Evolutionary conservation across 2,797 vertebrate genomes (phyloP), one percentile per base, ranked within the genome.

Genomic region (Heteromormyrus szaboi): DNA sequence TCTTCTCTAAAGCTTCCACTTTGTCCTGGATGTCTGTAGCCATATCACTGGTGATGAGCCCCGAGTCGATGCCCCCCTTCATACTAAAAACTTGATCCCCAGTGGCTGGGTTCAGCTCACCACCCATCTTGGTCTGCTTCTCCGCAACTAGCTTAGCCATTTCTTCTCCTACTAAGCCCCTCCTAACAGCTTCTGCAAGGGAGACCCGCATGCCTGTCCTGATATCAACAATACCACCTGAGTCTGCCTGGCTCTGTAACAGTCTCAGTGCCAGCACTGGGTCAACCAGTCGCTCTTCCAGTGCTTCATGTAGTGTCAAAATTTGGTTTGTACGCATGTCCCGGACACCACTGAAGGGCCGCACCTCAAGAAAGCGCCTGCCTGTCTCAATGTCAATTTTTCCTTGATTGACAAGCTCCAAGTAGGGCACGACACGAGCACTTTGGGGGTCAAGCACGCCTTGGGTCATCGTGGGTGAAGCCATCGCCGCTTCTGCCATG

Each of bases 381-480:
- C 99, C 98, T 17, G 97, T 97, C 41, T 97, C 95, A 14, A 98
- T 90, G 89, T 99, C 98, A 79, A 99, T 97, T 90, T 94, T 98
- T 46, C 97, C 97, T 92, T 97, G 97, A 90, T 96, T 97, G 19
- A 98, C 87, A 65, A 99, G 92, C 68, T 98, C 96, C 0, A 95
- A 96, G 90, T 98, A 99, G n/a, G 98, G 96, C 29, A 98, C 90
- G n/a, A 98, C 48, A 22, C 0, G 89, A 76, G 94, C 97, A 79
- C 88, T 97, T 86, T 97, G 94, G 0, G 98, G 98, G 91, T 99
- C 96, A 19, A 98, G 88, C 0, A 96, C 89, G 0, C 95, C 97
- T 65, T 93, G 92, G 19, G 91, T 94, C 90, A 97, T 91, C 88
- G 88, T 89, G 6, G 94, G 84, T 17, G 96, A 96, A 0, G 91